A percentile compares a stretch with the other conserved stretches of the same genome.
Conservation (phyloP, 37 sponge, comb jelly and placozoan genomes). For the Beroe forskalii region DNA sequence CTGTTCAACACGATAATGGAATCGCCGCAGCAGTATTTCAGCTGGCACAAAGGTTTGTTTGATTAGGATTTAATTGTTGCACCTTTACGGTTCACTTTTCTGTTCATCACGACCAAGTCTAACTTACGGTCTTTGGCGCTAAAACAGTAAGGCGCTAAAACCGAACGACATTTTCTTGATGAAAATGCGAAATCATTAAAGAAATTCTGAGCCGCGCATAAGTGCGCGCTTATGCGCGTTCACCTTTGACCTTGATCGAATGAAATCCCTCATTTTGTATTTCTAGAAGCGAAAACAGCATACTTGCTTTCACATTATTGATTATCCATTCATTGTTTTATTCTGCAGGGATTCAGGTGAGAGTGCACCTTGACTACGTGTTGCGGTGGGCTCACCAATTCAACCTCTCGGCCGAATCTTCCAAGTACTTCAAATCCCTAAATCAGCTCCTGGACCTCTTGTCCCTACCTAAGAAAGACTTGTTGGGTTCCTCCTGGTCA, state of each 20-base stretch:
- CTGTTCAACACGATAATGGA: constrained; percentile 50
- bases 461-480: constrained; percentile 10
- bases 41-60: constrained; percentile 45
- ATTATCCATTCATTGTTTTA: too few relatives aligned
- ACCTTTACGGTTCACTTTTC: too few relatives aligned
- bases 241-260: not conserved
- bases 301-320: too few relatives aligned
- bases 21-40: not conserved
- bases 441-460: constrained; percentile 17
- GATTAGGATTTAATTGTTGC: too few relatives aligned
- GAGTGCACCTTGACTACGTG: constrained; percentile 10
- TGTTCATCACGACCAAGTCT: too few relatives aligned
- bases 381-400: constrained; percentile 13
- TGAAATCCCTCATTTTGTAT: too few relatives aligned
- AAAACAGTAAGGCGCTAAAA: too few relatives aligned
- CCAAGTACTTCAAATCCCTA: not conserved
- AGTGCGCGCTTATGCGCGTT: not conserved
- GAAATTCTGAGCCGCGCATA: not conserved
- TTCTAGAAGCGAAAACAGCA: too few relatives aligned
- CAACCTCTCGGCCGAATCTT: not conserved
- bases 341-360: constrained; percentile 4
- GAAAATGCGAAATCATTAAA: not conserved
- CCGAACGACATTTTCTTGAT: not conserved
- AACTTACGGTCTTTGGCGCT: too few relatives aligned
- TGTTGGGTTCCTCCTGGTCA: not conserved